Conservation (phyloP, 2,113 vertebrate genomes). For the Phasianus colchicus region DNA sequence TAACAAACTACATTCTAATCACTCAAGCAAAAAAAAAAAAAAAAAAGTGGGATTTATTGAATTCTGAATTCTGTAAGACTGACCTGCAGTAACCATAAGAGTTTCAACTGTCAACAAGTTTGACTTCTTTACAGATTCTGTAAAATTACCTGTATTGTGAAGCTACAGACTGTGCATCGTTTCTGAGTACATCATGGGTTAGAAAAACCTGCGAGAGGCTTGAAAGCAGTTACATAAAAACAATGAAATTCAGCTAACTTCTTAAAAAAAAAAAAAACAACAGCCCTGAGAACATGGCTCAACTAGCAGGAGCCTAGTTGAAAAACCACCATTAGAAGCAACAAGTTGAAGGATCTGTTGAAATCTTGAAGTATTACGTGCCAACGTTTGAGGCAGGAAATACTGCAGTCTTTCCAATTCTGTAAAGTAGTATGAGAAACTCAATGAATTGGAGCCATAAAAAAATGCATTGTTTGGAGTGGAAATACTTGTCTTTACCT, state of each 20-base stretch:
- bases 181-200: conserved; percentile 53
- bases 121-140: conserved; percentile 63
- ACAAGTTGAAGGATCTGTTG: conserved; percentile 72
- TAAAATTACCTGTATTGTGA: conserved; percentile 58
- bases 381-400: conserved; percentile 75
- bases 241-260: conserved; percentile 73
- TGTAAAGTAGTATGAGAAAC: conserved; percentile 46
- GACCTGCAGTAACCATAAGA: conserved; percentile 65
- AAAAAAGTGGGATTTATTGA: conserved; percentile 16
- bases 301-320: conserved; percentile 79
- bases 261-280: conserved; percentile 64
- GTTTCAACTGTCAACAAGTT: conserved; percentile 59
- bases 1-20: conserved; percentile 65
- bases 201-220: conserved; percentile 74
- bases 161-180: conserved; percentile 37
- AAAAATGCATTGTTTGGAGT: conserved; percentile 43
- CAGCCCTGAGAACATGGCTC: conserved; percentile 83
- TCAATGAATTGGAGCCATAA: conserved; percentile 29
- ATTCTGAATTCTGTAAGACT: conserved; percentile 53
- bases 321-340: conserved; percentile 73
- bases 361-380: conserved; percentile 69
- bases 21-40: not conserved
- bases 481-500: conserved; percentile 50
- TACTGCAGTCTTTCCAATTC: conserved; percentile 75
- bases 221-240: conserved; percentile 73